A percentile compares a stretch with the other conserved stretches of the same genome.
phyloP scores from a whole-genome alignment of 2,797 vertebrate species.

The Oreonectes daqikongensis region DNA sequence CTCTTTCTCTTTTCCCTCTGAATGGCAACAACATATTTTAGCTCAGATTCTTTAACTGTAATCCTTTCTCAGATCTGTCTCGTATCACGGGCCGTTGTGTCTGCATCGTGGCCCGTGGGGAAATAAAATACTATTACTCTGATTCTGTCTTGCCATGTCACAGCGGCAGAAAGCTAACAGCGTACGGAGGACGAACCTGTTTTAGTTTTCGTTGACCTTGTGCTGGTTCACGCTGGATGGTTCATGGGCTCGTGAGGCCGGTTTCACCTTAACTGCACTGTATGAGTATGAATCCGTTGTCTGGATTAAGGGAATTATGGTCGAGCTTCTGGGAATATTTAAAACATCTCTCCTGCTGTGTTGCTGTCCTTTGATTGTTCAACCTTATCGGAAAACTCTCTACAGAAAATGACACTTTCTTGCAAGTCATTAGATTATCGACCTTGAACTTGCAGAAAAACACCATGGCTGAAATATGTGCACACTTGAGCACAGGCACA shows the following conservation, averaged over 20 bases:
- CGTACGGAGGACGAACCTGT: conserved; percentile 3
- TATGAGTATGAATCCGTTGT: conserved; percentile 29
- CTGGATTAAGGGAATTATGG: conserved; percentile 33
- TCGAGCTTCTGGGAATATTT: background rate
- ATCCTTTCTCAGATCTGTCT: conserved; percentile 70
- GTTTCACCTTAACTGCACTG: conserved; percentile 28
- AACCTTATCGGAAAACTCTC: background rate
- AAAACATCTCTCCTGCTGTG: background rate
- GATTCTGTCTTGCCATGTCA: conserved; percentile 49
- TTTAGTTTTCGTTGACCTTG: conserved; percentile 34
- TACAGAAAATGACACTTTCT: background rate
- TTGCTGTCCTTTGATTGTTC: background rate
- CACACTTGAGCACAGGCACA: background rate
- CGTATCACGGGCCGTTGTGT: conserved; percentile 57
- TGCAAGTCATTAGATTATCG: background rate
- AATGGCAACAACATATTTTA: conserved; percentile 24
- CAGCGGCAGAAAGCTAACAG: conserved; percentile 12
- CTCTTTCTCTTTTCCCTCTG: too few relatives aligned
- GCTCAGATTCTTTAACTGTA: conserved; percentile 65
- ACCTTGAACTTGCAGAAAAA: background rate
- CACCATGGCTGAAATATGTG: background rate
- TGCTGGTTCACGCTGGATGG: conserved; percentile 16
- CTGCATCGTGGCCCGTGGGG: conserved; percentile 31
- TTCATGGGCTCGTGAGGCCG: background rate
- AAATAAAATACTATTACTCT: conserved; percentile 45